A percentile compares a stretch with the other conserved stretches of the same genome.
These are phyloP conservation scores for Bombus waltoni DNA, from an alignment of 1,140 invertebrate species.

Conservation along the genomic window DNA sequence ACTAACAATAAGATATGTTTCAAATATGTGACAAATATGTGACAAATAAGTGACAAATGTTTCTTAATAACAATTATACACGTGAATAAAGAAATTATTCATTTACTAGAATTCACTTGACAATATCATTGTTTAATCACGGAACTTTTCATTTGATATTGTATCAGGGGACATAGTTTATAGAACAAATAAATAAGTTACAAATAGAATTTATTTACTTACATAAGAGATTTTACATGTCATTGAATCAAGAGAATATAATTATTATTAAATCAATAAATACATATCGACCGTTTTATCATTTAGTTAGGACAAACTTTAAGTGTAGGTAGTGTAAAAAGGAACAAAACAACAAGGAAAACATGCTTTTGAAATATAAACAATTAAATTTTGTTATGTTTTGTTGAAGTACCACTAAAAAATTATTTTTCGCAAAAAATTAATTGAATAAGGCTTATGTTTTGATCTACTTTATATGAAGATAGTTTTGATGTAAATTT, in stretches of 20 bases:
- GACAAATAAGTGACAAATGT: no score
- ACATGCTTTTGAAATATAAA: neutral
- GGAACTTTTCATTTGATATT: neutral
- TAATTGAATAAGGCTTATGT: neutral
- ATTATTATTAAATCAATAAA: no score
- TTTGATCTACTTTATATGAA: neutral
- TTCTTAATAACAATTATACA: neutral
- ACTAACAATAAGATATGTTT: neutral
- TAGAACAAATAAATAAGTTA: neutral
- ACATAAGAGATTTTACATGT: neutral
- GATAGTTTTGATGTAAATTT: neutral
- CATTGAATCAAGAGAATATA: neutral
- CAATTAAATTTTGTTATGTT: neutral
- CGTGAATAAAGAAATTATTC: neutral
- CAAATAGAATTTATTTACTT: neutral
- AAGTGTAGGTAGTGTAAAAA: neutral
- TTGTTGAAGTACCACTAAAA: neutral
- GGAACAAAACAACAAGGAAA: neutral
- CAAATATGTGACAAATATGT: no score
- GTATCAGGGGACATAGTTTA: neutral
- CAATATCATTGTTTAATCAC: neutral
- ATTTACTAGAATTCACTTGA: neutral
- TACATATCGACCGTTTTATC: no score
- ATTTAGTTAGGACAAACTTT: no score
- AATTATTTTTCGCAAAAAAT: neutral